These are phyloP conservation scores for Eueides isabella DNA, from an alignment of 1,140 invertebrate species.

Conservation along the genomic window DNA sequence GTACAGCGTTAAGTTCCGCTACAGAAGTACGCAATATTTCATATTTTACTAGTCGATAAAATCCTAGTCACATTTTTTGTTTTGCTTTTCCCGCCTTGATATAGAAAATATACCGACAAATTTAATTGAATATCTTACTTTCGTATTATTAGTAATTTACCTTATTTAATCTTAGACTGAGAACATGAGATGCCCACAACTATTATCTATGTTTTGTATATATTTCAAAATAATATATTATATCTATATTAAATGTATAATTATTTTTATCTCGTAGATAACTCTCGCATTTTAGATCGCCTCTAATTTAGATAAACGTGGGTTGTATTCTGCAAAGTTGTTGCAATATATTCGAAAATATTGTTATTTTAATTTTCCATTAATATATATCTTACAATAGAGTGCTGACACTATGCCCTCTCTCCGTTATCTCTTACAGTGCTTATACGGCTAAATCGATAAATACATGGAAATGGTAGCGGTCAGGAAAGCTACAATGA, in stretches of 20 bases:
- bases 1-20: no score
- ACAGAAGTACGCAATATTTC: no score
- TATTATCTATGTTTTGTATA: neutral
- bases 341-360: neutral
- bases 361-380: neutral
- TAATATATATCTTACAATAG: no score
- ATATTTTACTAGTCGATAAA: no score
- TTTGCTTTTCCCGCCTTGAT: no score
- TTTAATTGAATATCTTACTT: neutral
- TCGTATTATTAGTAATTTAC: neutral
- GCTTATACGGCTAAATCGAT: no score
- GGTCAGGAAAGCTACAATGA: no score
- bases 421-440: no score
- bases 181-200: constrained; percentile 10
- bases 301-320: neutral
- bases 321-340: neutral
- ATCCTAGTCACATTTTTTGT: no score
- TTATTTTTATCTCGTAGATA: neutral
- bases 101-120: no score
- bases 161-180: neutral
- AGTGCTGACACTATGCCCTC: no score
- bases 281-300: neutral
- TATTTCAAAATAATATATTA: neutral
- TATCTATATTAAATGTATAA: neutral
- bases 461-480: no score